A percentile compares a stretch with the other conserved stretches of the same genome.
phyloP scores from a whole-genome alignment of 2,113 vertebrate species.

The Tachysurus fulvidraco region DNA sequence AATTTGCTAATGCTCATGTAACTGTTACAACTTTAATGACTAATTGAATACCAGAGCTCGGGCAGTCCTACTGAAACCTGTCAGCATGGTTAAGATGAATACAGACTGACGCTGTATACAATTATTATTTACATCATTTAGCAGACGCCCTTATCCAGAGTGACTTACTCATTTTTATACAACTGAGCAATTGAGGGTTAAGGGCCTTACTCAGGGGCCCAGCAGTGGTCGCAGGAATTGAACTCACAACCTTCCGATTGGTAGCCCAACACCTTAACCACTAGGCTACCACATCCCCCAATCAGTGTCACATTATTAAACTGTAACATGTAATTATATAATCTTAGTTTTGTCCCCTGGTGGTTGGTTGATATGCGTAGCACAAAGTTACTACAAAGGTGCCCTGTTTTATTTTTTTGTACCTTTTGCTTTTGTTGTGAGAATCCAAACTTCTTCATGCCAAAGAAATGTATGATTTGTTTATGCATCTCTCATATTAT shows the following conservation, averaged over 20 bases:
- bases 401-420: background rate
- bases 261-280: no score
- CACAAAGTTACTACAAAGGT: background rate
- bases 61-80: background rate
- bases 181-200: no score
- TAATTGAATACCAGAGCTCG: background rate
- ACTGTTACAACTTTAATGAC: background rate
- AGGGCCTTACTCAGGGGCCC: no score
- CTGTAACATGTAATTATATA: background rate
- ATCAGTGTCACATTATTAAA: background rate
- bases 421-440: background rate
- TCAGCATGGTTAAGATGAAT: background rate
- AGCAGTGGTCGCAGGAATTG: no score
- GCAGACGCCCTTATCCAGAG: no score
- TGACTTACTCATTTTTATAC: no score
- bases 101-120: background rate
- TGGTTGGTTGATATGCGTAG: background rate
- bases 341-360: background rate
- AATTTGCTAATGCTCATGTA: background rate
- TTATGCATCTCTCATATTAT: background rate
- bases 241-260: no score
- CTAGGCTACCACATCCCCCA: no score
- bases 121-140: no score
- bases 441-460: background rate
- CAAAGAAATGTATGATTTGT: background rate